These are phyloP conservation scores for Drosophila tsacasi DNA, from an alignment of 1,140 invertebrate species.

Conservation along the genomic window DNA sequence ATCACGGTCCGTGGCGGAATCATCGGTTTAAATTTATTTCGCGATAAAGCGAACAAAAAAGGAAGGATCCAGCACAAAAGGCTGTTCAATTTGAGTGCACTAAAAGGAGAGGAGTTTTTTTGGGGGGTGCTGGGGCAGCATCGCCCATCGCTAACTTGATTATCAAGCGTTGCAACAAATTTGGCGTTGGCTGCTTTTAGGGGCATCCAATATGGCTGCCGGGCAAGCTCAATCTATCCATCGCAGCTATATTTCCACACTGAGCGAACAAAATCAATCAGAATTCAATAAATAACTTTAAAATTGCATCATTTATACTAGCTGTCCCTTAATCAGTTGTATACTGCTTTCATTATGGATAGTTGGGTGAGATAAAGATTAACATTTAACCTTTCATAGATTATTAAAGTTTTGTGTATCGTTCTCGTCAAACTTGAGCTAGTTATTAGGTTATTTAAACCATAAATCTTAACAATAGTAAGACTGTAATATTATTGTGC, in stretches of 20 bases:
- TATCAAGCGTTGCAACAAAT: constrained; percentile 72
- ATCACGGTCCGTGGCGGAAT: constrained; percentile 50
- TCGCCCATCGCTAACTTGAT: constrained; percentile 69
- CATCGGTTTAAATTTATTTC: constrained; percentile 72
- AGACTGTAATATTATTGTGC: neutral
- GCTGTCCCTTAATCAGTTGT: too few relatives aligned
- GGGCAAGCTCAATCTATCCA: constrained; percentile 36
- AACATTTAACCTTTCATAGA: too few relatives aligned
- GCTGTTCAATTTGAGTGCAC: constrained; percentile 61
- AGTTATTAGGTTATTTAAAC: neutral
- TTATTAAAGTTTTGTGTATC: too few relatives aligned
- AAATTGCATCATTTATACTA: too few relatives aligned
- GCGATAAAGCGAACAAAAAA: constrained; percentile 37
- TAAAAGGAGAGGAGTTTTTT: constrained; percentile 8
- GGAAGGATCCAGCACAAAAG: constrained; percentile 38
- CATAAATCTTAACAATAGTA: neutral
- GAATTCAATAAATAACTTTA: neutral
- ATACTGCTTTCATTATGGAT: too few relatives aligned
- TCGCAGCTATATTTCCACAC: constrained; percentile 7
- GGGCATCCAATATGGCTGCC: constrained; percentile 67
- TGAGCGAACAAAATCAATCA: neutral
- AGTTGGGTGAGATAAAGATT: too few relatives aligned
- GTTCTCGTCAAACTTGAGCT: too few relatives aligned
- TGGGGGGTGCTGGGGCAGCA: neutral
- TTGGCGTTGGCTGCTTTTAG: constrained; percentile 77